A percentile compares a stretch with the other conserved stretches of the same genome.
Evolutionary conservation across 1,140 invertebrate species (phyloP).

Genomic region (Sycophila sp.): DNA sequence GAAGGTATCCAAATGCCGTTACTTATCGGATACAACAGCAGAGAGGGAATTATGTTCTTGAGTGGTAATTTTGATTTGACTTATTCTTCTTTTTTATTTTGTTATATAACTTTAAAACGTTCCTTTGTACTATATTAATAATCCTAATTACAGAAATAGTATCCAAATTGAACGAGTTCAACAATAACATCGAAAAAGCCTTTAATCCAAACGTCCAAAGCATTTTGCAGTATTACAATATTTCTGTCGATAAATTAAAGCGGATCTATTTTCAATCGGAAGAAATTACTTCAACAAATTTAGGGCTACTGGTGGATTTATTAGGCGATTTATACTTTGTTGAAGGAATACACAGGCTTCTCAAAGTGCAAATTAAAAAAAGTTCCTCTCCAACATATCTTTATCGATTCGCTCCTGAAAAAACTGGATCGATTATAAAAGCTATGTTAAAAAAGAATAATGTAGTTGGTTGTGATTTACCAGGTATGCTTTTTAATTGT

Average conservation of each 20-base stretch:
- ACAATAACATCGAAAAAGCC: constrained; percentile 14
- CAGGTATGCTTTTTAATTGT: background rate
- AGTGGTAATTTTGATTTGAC: background rate
- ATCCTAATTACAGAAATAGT: background rate
- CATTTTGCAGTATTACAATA: constrained; percentile 27
- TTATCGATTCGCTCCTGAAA: constrained; percentile 64
- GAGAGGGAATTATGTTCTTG: constrained; percentile 62
- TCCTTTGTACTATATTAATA: background rate
- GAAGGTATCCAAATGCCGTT: constrained; percentile 68
- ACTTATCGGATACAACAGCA: constrained; percentile 69
- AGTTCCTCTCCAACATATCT: constrained; percentile 57
- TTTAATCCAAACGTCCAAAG: constrained; percentile 20
- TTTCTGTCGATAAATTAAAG: constrained; percentile 37
- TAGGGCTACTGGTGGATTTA: constrained; percentile 56
- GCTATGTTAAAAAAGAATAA: background rate
- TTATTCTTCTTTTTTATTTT: background rate
- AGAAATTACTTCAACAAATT: constrained; percentile 44
- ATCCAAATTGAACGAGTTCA: background rate
- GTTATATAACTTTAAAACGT: background rate
- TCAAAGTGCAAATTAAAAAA: constrained; percentile 54
- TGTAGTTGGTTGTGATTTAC: background rate
- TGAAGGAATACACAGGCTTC: constrained; percentile 57
- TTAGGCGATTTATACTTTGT: constrained; percentile 62
- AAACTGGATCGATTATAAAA: background rate
- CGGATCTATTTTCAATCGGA: constrained; percentile 52